Percentiles rank a stretch among this genome's conserved stretches.
Conservation (phyloP, 2,113 vertebrate genomes). For the Thermophis baileyi region DNA sequence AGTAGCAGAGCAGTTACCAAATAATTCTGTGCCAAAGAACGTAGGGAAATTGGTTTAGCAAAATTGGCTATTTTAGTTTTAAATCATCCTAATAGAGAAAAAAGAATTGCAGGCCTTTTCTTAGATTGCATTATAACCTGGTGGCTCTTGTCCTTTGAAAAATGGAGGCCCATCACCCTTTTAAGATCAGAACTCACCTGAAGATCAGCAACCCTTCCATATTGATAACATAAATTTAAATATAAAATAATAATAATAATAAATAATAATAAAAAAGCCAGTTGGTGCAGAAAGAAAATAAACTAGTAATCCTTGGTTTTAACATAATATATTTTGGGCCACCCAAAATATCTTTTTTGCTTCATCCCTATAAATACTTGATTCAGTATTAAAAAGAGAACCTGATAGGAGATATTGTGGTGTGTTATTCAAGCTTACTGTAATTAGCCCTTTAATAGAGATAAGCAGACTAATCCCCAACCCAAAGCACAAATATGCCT, state of each 20-base stretch:
- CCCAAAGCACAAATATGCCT: constrained; percentile 54
- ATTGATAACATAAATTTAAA: not conserved
- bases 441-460: constrained; percentile 47
- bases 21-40: not conserved
- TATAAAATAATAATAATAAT: not conserved
- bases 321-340: constrained; percentile 44
- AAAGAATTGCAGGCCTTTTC: not conserved
- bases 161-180: not conserved
- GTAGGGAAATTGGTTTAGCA: not conserved
- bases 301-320: constrained; percentile 53
- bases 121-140: not conserved
- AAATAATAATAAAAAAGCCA: not conserved
- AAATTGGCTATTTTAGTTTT: not conserved
- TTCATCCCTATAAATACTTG: not conserved
- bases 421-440: constrained; percentile 40
- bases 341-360: not conserved
- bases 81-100: not conserved
- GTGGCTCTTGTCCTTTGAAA: not conserved
- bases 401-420: not conserved
- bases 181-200: not conserved
- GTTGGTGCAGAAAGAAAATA: constrained; percentile 20
- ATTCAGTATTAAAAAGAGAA: not conserved
- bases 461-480: constrained; percentile 32
- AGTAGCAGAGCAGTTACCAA: not conserved
- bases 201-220: not conserved